These are phyloP conservation scores for Caenorhabditis sinica DNA, from an alignment of 2,888 invertebrate genomes.

Conservation along the genomic window DNA sequence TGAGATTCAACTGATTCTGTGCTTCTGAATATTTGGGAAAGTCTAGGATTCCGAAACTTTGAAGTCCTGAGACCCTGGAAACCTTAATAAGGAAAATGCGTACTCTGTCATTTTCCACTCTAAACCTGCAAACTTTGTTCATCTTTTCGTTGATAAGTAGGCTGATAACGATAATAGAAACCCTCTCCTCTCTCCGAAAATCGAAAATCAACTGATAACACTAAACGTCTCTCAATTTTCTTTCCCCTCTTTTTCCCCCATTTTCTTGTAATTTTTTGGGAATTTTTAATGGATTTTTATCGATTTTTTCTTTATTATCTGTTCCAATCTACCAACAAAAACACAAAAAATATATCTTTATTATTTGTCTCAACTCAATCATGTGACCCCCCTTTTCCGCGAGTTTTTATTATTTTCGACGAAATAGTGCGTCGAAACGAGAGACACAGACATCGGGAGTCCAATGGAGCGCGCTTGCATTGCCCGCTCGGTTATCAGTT, in stretches of 20 bases:
- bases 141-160: too few relatives aligned
- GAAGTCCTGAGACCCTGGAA: too few relatives aligned
- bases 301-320: background rate
- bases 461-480: conserved; percentile 41
- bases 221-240: too few relatives aligned
- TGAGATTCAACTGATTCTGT: too few relatives aligned
- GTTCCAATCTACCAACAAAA: background rate
- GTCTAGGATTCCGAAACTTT: too few relatives aligned
- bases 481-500: conserved; percentile 8
- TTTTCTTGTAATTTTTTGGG: background rate
- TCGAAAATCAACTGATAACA: background rate
- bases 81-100: too few relatives aligned
- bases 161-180: background rate
- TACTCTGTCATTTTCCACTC: too few relatives aligned
- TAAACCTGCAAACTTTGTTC: too few relatives aligned
- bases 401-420: background rate
- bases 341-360: background rate
- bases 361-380: background rate
- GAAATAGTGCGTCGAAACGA: conserved; percentile 8
- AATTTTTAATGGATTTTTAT: conserved; percentile 3
- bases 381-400: conserved; percentile 23
- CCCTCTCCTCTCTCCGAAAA: too few relatives aligned
- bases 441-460: conserved; percentile 44
- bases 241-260: conserved; percentile 2
- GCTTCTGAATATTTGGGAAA: too few relatives aligned